Evolutionary conservation across 1,140 invertebrate species (phyloP).

Genomic region (Orius laevigatus): DNA sequence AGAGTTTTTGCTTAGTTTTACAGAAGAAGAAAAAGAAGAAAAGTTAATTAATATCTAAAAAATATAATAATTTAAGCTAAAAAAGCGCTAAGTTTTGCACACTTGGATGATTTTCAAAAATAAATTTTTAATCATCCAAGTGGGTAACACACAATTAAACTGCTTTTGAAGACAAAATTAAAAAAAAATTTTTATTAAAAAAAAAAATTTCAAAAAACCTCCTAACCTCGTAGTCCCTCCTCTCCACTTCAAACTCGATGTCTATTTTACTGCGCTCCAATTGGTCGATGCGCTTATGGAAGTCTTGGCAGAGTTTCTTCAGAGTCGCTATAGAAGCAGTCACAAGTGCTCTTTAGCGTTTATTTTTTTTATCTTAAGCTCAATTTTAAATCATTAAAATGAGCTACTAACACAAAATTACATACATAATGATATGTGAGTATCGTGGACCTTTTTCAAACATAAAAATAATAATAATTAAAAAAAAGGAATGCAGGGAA

Average conservation of each 20-base stretch:
- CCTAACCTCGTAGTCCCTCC: constrained; percentile 74
- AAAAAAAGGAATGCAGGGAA: not conserved
- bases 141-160: no score
- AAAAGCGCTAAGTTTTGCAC: no score
- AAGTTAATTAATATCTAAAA: no score
- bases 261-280: constrained; percentile 94
- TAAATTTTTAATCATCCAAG: no score
- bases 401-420: not conserved
- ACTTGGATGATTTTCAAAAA: no score
- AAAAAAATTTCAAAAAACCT: not conserved
- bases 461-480: constrained; percentile 7
- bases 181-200: not conserved
- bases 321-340: constrained; percentile 33
- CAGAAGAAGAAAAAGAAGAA: no score
- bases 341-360: constrained; percentile 19
- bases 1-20: no score
- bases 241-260: constrained; percentile 84
- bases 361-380: not conserved
- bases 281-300: constrained; percentile 68
- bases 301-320: constrained; percentile 68
- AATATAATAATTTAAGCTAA: no score
- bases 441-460: not conserved
- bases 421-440: no score
- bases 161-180: not conserved
- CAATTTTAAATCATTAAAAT: constrained; percentile 10